phyloP scores from a whole-genome alignment of 2,113 vertebrate genomes.

The Vulpes lagopus region DNA sequence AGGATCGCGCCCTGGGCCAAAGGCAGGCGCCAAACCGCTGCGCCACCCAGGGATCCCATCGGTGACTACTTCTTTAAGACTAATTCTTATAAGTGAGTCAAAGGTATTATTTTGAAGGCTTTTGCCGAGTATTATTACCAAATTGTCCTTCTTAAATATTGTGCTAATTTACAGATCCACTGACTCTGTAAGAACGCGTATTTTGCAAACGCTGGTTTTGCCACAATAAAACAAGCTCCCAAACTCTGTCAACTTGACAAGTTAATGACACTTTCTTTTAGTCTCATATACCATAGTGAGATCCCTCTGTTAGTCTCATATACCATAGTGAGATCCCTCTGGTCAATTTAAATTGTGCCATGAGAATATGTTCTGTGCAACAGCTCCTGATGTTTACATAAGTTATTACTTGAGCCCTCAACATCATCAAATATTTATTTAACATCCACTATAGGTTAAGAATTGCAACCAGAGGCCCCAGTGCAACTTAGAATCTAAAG shows the following conservation, averaged over 20 bases:
- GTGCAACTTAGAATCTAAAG: background rate
- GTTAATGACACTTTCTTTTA: background rate
- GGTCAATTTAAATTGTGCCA: background rate
- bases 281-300: background rate
- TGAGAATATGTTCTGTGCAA: background rate
- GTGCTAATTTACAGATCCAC: background rate
- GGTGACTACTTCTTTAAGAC: background rate
- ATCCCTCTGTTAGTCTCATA: background rate
- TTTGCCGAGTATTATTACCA: background rate
- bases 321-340: background rate
- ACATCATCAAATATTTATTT: slow-evolving; percentile 64
- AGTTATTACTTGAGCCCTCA: slow-evolving; percentile 56
- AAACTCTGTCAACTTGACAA: background rate
- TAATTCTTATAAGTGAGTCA: background rate
- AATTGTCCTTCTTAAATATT: background rate
- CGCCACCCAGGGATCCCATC: too few species aligned
- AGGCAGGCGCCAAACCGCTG: too few species aligned
- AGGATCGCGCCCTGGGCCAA: too few species aligned
- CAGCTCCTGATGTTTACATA: slow-evolving; percentile 23
- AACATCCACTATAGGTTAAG: background rate
- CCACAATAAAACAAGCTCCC: background rate
- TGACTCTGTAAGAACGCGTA: background rate
- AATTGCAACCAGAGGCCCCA: background rate
- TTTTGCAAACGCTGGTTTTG: background rate
- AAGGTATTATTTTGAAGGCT: background rate